Conservation (phyloP, 37 sponge, comb jelly and placozoan genomes). For the Chondrilla cf. caribensis region DNA sequence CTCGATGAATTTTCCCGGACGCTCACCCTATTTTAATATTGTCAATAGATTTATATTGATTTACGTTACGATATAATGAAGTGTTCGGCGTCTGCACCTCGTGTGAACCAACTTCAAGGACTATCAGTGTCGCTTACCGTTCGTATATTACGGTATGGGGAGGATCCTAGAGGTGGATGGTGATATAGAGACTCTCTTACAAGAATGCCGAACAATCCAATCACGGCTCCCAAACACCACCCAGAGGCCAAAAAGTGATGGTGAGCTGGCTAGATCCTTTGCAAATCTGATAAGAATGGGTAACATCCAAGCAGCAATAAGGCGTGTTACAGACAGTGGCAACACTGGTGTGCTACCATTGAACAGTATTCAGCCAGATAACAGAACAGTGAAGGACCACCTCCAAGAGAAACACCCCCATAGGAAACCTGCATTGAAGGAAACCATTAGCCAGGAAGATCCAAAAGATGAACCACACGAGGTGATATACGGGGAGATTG, state of each 20-base stretch:
- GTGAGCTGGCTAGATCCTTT: conserved; percentile 11
- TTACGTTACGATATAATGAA: too few relatives aligned
- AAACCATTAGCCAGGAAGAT: background rate
- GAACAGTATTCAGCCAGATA: conserved; percentile 12
- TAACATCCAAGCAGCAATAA: conserved; percentile 26
- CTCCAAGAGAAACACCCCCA: conserved; percentile 16
- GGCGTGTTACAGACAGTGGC: background rate
- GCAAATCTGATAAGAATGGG: conserved; percentile 15
- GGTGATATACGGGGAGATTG: background rate
- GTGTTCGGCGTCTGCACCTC: too few relatives aligned
- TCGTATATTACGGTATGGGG: too few relatives aligned
- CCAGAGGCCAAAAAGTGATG: background rate
- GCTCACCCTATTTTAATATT: too few relatives aligned
- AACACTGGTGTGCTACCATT: conserved; percentile 1
- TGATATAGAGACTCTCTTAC: conserved; percentile 15
- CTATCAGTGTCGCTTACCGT: too few relatives aligned
- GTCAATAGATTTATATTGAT: too few relatives aligned
- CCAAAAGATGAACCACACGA: background rate
- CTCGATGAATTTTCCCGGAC: too few relatives aligned
- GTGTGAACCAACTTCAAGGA: too few relatives aligned
- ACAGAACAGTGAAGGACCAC: conserved; percentile 15
- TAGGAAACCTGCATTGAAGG: conserved; percentile 5
- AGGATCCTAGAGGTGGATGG: conserved; percentile 7
- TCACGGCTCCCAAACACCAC: too few relatives aligned
- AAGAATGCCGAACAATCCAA: background rate